Conservation (phyloP, 2,888 invertebrate genomes). For the Drosophila stalkeri region DNA sequence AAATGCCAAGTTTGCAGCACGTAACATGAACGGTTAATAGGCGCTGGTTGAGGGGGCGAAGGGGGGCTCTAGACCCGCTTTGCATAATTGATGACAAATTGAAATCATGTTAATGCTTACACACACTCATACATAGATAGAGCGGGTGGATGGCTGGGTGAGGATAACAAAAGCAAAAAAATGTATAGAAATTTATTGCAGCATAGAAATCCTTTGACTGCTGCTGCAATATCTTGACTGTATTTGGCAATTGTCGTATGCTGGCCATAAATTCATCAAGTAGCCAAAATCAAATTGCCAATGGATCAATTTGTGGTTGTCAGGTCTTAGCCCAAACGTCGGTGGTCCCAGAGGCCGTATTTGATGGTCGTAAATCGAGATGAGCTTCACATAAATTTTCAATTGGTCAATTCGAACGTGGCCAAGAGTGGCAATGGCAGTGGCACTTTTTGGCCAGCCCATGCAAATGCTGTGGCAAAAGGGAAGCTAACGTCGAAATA, state of each 20-base stretch:
- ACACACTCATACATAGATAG: constrained; percentile 1
- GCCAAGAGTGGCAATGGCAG: not conserved
- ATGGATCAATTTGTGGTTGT: constrained; percentile 76
- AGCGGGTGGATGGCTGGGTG: not conserved
- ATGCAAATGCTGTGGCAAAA: constrained; percentile 6
- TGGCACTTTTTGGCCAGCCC: not conserved
- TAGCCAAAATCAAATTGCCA: constrained; percentile 72
- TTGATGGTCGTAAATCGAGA: constrained; percentile 78
- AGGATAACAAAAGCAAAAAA: not conserved
- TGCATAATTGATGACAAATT: constrained; percentile 85
- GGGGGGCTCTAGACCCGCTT: constrained; percentile 76
- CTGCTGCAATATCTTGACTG: not conserved
- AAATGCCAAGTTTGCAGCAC: constrained; percentile 23
- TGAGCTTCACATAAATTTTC: constrained; percentile 77
- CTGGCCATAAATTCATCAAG: constrained; percentile 75
- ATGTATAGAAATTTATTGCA: constrained; percentile 27
- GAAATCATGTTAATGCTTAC: constrained; percentile 81
- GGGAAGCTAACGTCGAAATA: not conserved
- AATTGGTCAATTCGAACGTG: constrained; percentile 63
- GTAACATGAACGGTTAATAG: constrained; percentile 10
- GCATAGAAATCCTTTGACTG: constrained; percentile 28
- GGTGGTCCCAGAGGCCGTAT: constrained; percentile 61
- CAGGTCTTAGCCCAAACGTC: constrained; percentile 60
- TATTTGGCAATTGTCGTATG: constrained; percentile 35
- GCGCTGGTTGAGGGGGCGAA: constrained; percentile 1